Conservation (phyloP, 2,113 vertebrate species). For the Ginglymostoma cirratum region DNA sequence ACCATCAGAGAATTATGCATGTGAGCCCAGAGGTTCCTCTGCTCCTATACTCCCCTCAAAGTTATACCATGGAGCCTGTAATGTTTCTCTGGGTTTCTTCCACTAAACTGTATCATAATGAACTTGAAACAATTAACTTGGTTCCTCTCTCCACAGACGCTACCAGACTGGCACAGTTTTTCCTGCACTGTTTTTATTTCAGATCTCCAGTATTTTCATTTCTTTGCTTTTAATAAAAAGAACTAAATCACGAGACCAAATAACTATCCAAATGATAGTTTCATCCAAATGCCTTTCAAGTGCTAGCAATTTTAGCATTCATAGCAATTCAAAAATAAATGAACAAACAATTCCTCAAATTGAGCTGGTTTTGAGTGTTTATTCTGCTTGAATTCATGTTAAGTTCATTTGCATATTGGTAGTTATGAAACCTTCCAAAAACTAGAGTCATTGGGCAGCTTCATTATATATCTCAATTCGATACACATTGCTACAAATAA, state of each 20-base stretch:
- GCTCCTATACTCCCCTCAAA: no score
- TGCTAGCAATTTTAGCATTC: neutral
- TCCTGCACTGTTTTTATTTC: no score
- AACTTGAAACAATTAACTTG: no score
- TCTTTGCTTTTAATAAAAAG: neutral
- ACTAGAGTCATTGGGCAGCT: neutral
- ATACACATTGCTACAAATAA: neutral
- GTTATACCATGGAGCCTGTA: no score
- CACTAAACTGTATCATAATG: no score
- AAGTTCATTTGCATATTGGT: neutral
- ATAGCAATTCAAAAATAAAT: neutral
- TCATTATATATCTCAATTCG: neutral
- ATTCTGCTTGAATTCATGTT: neutral
- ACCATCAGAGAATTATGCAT: no score
- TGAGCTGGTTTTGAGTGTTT: neutral
- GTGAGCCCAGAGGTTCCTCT: no score
- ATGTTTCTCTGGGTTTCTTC: no score
- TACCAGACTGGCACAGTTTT: no score
- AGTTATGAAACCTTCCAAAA: neutral
- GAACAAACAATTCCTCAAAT: neutral
- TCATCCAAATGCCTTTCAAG: neutral
- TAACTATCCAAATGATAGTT: neutral
- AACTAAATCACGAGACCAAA: neutral
- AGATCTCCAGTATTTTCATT: no score
- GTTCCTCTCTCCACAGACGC: no score